phyloP scores from a whole-genome alignment of 2,113 vertebrate species.

The Pleuronectes platessa region DNA sequence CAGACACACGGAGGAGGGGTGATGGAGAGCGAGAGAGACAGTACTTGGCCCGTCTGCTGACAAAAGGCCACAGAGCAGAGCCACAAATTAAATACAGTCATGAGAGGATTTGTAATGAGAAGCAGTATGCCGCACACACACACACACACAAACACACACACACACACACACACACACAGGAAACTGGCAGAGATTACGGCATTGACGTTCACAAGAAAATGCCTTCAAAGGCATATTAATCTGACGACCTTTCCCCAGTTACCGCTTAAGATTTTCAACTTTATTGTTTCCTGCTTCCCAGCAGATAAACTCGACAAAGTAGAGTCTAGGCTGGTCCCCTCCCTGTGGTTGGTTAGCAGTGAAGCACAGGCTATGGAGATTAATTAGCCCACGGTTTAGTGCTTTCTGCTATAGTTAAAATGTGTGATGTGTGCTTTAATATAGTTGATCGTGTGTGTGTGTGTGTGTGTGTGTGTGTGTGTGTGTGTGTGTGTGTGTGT shows the following conservation, averaged over 20 bases:
- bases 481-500: neutral
- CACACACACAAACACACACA: conserved; percentile 25
- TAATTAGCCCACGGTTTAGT: conserved; percentile 61
- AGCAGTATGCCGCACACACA: conserved; percentile 26
- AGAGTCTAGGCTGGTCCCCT: conserved; percentile 26
- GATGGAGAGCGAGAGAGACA: conserved; percentile 28
- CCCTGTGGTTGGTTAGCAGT: conserved; percentile 39
- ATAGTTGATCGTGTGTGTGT: neutral
- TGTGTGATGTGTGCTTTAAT: conserved; percentile 33
- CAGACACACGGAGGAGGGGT: conserved; percentile 25
- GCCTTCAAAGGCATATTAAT: conserved; percentile 51
- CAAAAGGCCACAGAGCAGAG: conserved; percentile 63
- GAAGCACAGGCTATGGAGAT: conserved; percentile 59
- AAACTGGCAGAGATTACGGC: conserved; percentile 12
- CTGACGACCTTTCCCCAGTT: conserved; percentile 35
- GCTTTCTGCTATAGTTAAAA: conserved; percentile 70
- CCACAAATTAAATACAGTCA: conserved; percentile 72
- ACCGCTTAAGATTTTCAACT: conserved; percentile 38
- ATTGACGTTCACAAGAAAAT: conserved; percentile 50
- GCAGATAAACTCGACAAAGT: conserved; percentile 42
- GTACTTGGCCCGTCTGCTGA: conserved; percentile 49
- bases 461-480: neutral
- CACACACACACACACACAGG: conserved; percentile 27
- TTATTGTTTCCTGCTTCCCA: conserved; percentile 57
- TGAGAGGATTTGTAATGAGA: conserved; percentile 73